Conservation (phyloP, 2,113 vertebrate species). For the Daboia siamensis region DNA sequence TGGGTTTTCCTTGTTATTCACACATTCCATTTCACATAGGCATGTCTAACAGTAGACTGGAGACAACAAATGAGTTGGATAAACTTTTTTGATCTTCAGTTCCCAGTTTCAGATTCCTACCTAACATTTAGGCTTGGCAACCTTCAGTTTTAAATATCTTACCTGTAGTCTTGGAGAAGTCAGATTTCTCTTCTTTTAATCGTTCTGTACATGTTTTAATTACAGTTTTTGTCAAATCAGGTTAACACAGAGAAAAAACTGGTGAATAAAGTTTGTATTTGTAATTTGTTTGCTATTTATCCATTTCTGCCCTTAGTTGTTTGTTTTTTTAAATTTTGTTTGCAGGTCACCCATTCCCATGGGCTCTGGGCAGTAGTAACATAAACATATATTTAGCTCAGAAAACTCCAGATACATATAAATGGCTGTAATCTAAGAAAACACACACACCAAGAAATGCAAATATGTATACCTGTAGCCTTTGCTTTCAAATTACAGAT, state of each 20-base stretch:
- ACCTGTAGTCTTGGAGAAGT: slow-evolving; percentile 30
- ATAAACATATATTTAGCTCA: not conserved
- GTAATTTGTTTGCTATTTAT: not conserved
- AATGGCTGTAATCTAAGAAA: not conserved
- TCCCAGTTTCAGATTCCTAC: slow-evolving; percentile 51
- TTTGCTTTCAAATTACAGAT: not conserved
- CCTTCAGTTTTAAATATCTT: slow-evolving; percentile 32
- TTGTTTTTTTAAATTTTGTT: not conserved
- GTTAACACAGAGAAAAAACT: not conserved
- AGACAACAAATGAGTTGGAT: slow-evolving; percentile 62
- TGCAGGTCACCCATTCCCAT: not conserved
- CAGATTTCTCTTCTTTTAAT: slow-evolving; percentile 30
- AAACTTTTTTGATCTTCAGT: slow-evolving; percentile 61
- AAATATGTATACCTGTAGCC: not conserved
- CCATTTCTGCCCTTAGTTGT: not conserved
- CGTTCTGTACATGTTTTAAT: not conserved
- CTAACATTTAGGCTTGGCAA: slow-evolving; percentile 50
- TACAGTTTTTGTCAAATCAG: not conserved
- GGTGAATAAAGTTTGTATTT: not conserved
- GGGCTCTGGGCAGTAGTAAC: not conserved
- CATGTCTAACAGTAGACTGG: slow-evolving; percentile 25
- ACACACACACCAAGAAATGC: not conserved
- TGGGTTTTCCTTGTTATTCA: slow-evolving; percentile 63
- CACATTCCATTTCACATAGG: slow-evolving; percentile 55
- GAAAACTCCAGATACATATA: not conserved